These are phyloP conservation scores for Bradypus variegatus DNA, from an alignment of 2,797 vertebrate species.

Conservation along the genomic window DNA sequence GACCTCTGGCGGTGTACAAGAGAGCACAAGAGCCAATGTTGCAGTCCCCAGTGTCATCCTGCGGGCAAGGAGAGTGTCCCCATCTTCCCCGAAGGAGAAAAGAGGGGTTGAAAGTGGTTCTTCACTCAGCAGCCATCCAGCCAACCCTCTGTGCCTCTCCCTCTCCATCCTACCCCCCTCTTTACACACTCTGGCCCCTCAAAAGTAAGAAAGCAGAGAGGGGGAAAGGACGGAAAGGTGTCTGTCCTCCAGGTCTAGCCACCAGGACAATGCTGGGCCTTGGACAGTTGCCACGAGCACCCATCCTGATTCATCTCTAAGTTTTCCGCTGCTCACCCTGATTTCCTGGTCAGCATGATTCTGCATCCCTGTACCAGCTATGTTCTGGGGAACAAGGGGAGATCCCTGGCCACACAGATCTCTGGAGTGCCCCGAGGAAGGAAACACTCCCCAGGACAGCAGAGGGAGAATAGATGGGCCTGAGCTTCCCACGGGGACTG, in stretches of 20 bases:
- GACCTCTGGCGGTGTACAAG: background rate
- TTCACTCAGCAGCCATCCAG: background rate
- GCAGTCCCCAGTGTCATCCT: background rate
- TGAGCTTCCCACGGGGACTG: background rate
- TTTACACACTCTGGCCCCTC: background rate
- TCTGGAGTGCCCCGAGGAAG: background rate
- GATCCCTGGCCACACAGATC: background rate
- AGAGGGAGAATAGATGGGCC: background rate
- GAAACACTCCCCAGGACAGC: background rate
- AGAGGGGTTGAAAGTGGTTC: background rate
- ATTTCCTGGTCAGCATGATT: background rate
- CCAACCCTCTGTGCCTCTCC: background rate
- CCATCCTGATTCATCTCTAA: background rate
- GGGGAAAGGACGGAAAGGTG: background rate
- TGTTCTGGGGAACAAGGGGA: background rate
- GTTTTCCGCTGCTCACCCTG: background rate
- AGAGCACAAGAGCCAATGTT: background rate
- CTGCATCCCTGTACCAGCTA: fast-evolving
- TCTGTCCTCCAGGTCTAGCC: background rate
- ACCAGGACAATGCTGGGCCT: background rate
- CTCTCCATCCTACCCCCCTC: too few relatives aligned
- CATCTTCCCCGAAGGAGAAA: background rate
- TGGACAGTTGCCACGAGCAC: too few relatives aligned
- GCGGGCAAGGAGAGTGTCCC: background rate
- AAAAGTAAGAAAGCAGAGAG: background rate